Evolutionary conservation across 2,797 vertebrate genomes (phyloP).

Genomic region (Cheirogaleus major): DNA sequence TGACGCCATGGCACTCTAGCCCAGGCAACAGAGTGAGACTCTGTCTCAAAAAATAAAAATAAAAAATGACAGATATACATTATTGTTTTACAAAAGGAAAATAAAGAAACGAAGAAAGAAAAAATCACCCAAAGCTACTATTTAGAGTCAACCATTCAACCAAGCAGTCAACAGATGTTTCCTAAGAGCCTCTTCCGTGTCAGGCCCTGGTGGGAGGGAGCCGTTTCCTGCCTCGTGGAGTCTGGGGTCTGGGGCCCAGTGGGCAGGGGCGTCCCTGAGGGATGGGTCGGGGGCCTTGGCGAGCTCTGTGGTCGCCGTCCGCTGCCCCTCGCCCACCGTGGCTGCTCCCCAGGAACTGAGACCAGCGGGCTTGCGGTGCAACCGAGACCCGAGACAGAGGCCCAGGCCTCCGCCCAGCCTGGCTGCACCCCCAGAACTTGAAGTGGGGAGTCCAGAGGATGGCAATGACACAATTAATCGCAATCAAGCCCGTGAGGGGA

Average conservation of each 20-base stretch:
- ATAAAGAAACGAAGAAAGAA: background rate
- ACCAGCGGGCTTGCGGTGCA: background rate
- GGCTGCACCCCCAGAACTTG: background rate
- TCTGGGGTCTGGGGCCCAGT: background rate
- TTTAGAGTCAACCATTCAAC: background rate
- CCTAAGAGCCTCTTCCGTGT: background rate
- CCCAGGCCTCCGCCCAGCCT: background rate
- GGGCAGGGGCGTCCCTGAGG: fast-evolving
- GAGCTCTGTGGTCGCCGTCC: too few relatives aligned
- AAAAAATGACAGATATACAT: background rate
- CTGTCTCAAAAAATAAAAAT: background rate
- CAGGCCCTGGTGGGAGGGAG: background rate
- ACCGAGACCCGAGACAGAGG: background rate
- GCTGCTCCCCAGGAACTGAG: background rate
- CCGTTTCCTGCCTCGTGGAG: background rate
- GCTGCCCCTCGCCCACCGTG: background rate
- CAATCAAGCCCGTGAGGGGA: background rate
- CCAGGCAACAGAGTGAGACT: too few relatives aligned
- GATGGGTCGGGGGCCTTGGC: background rate
- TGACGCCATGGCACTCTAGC: too few relatives aligned
- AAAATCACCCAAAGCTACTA: background rate
- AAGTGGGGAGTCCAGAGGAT: background rate
- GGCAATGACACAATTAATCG: fast-evolving
- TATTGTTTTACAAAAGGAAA: background rate
- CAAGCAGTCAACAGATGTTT: background rate